phyloP scores from a whole-genome alignment of 2,113 vertebrate genomes.

The Oncorhynchus nerka region DNA sequence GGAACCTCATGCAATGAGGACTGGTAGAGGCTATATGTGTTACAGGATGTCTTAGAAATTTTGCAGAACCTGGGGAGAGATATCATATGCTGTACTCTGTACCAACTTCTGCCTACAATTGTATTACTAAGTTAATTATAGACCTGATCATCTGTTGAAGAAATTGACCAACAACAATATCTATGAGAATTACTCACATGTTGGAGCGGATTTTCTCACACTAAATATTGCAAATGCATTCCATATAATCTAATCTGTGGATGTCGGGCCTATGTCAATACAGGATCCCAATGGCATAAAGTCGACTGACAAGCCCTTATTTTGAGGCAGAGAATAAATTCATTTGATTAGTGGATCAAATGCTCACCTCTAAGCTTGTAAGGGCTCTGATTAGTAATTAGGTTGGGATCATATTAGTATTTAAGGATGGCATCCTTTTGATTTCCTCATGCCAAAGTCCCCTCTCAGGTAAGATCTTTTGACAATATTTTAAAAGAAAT shows the following conservation, averaged over 20 bases:
- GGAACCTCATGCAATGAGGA: too few relatives aligned
- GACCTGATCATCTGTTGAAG: too few relatives aligned
- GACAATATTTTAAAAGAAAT: constrained; percentile 21
- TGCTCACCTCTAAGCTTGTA: not conserved
- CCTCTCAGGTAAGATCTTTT: too few relatives aligned
- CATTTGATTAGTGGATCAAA: constrained; percentile 11
- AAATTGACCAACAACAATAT: too few relatives aligned
- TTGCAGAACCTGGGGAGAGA: too few relatives aligned
- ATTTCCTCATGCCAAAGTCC: not conserved
- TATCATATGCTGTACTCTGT: too few relatives aligned
- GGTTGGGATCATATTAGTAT: constrained; percentile 1
- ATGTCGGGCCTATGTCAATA: constrained; percentile 43
- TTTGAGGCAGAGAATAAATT: constrained; percentile 39
- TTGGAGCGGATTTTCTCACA: too few relatives aligned
- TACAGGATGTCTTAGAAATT: too few relatives aligned
- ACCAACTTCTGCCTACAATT: too few relatives aligned
- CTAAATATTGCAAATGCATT: not conserved
- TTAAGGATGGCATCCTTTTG: constrained; percentile 24
- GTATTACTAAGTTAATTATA: too few relatives aligned
- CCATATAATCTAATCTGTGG: not conserved
- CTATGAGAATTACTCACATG: too few relatives aligned
- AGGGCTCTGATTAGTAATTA: constrained; percentile 16
- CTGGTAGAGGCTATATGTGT: too few relatives aligned
- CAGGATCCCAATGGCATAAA: constrained; percentile 14
- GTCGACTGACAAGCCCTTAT: constrained; percentile 18